Conservation (phyloP, 2,888 invertebrate genomes). For the Callyntrura guangdongensis region DNA sequence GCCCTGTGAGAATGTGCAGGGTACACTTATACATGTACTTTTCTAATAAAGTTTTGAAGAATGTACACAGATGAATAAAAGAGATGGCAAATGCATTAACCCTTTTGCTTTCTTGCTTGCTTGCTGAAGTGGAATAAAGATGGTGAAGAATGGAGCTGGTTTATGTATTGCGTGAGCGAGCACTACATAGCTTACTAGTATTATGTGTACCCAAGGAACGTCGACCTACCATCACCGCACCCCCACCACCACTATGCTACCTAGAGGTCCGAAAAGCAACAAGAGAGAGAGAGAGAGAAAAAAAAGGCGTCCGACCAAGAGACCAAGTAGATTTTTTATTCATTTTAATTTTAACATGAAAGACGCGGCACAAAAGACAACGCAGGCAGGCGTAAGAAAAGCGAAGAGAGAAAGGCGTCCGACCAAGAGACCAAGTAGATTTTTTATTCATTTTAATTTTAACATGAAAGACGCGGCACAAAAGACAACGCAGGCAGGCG, state of each 20-base stretch:
- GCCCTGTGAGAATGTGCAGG: constrained; percentile 17
- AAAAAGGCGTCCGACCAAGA: neutral
- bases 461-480: neutral
- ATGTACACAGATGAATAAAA: constrained; percentile 54
- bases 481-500: neutral
- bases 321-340: neutral
- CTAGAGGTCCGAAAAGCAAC: neutral
- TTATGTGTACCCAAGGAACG: constrained; percentile 15
- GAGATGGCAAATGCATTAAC: constrained; percentile 42
- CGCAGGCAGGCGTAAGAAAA: neutral
- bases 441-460: constrained; percentile 44
- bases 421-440: too few relatives aligned
- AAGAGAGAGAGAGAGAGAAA: neutral
- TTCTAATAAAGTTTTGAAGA: constrained; percentile 38
- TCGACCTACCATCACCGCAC: constrained; percentile 26
- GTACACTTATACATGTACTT: constrained; percentile 9
- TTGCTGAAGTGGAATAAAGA: constrained; percentile 65
- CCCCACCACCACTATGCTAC: neutral
- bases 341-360: constrained; percentile 28
- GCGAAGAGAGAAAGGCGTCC: too few relatives aligned
- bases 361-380: neutral
- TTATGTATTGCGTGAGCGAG: neutral
- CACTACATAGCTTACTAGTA: neutral
- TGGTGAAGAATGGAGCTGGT: neutral
- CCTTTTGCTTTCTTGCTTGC: constrained; percentile 47